These are phyloP conservation scores for Temnothorax nylanderi DNA, from an alignment of 1,140 invertebrate genomes.

Conservation along the genomic window DNA sequence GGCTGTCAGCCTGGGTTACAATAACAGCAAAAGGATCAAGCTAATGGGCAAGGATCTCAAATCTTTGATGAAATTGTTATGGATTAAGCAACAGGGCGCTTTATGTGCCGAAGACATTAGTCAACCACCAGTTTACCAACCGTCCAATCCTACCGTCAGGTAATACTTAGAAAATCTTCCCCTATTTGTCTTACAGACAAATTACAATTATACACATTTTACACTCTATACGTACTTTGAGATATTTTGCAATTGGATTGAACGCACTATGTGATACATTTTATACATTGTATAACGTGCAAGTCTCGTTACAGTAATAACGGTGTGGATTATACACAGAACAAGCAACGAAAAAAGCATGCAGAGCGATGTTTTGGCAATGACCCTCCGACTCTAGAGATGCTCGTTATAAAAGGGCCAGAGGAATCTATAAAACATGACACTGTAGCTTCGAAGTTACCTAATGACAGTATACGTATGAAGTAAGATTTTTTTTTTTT, in stretches of 20 bases:
- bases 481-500: constrained; percentile 66
- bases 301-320: constrained; percentile 67
- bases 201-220: no score
- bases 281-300: neutral
- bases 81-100: constrained; percentile 69
- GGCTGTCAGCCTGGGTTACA: constrained; percentile 71
- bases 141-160: constrained; percentile 61
- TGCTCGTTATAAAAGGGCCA: constrained; percentile 66
- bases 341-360: constrained; percentile 74
- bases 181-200: neutral
- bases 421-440: constrained; percentile 58
- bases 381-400: constrained; percentile 74
- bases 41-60: constrained; percentile 77
- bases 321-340: constrained; percentile 79
- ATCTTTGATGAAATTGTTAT: constrained; percentile 77
- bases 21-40: constrained; percentile 64
- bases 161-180: constrained; percentile 26
- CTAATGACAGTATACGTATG: constrained; percentile 60
- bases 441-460: constrained; percentile 56
- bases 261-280: neutral
- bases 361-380: constrained; percentile 72
- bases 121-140: constrained; percentile 43
- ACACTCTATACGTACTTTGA: neutral
- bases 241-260: neutral
- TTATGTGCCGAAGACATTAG: constrained; percentile 39